phyloP scores from a whole-genome alignment of 2,113 vertebrate genomes.

The Takifugu flavidus region DNA sequence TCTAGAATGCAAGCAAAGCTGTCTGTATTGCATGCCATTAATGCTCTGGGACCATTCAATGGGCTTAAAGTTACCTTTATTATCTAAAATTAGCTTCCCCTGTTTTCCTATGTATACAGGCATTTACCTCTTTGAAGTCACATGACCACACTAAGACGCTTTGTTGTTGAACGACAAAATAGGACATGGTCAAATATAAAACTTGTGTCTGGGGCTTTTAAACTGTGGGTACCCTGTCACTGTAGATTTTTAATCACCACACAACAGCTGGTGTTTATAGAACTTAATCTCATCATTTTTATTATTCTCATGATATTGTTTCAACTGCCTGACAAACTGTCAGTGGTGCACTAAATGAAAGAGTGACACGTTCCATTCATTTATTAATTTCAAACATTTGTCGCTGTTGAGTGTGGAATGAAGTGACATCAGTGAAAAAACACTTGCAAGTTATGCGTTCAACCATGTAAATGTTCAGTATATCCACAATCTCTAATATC shows the following conservation, averaged over 20 bases:
- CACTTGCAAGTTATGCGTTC: slow-evolving; percentile 19
- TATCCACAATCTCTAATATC: neutral
- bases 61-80: too few relatives aligned
- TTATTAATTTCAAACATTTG: slow-evolving; percentile 13
- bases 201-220: slow-evolving; percentile 10
- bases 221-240: slow-evolving; percentile 39
- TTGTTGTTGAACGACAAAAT: too few relatives aligned
- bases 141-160: too few relatives aligned
- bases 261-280: neutral
- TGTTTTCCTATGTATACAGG: too few relatives aligned
- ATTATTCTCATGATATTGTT: neutral
- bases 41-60: too few relatives aligned
- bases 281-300: neutral
- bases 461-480: slow-evolving; percentile 1
- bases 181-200: too few relatives aligned
- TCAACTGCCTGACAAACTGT: too few relatives aligned
- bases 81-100: too few relatives aligned
- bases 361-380: slow-evolving; percentile 10
- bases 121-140: too few relatives aligned
- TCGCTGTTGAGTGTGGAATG: slow-evolving; percentile 14
- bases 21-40: too few relatives aligned
- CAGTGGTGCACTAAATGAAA: slow-evolving; percentile 9
- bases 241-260: slow-evolving; percentile 66
- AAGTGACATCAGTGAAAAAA: slow-evolving; percentile 30
- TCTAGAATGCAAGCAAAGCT: too few relatives aligned